Percentiles rank a stretch among this genome's conserved stretches.
phyloP scores from a whole-genome alignment of 2,797 vertebrate species.

The Gila robusta region DNA sequence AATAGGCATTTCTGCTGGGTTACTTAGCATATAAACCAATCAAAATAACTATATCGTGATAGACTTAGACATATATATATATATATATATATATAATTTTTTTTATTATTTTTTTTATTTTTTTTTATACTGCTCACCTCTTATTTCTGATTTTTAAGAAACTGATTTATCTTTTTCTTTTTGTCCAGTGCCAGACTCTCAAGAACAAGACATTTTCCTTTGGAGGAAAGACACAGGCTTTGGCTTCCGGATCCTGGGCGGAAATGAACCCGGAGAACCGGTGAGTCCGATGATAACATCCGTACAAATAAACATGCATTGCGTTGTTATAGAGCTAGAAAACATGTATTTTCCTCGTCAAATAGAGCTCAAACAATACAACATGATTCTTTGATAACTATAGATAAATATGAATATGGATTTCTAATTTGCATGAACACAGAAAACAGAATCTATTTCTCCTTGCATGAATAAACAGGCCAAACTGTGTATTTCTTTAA shows the following conservation, averaged over 20 bases:
- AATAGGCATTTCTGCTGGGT: not conserved
- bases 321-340: not conserved
- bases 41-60: not conserved
- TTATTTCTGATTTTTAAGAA: not conserved
- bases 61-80: not conserved
- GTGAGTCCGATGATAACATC: conserved; percentile 79
- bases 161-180: not conserved
- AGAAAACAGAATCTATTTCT: not conserved
- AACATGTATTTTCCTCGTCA: not conserved
- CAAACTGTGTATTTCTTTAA: not conserved
- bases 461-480: not conserved
- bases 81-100: too few species aligned
- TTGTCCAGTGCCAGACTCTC: conserved; percentile 92
- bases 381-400: not conserved
- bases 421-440: not conserved
- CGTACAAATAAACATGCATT: not conserved
- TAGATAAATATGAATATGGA: not conserved
- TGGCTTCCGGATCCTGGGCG: conserved; percentile 97
- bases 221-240: conserved; percentile 99
- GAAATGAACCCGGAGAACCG: conserved; percentile 97
- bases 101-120: too few species aligned
- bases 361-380: not conserved
- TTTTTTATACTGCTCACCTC: not conserved
- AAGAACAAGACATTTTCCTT: conserved; percentile 99
- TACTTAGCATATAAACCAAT: not conserved